These are phyloP conservation scores for Hypanus sabinus DNA, from an alignment of 2,113 vertebrate genomes.

Conservation along the genomic window DNA sequence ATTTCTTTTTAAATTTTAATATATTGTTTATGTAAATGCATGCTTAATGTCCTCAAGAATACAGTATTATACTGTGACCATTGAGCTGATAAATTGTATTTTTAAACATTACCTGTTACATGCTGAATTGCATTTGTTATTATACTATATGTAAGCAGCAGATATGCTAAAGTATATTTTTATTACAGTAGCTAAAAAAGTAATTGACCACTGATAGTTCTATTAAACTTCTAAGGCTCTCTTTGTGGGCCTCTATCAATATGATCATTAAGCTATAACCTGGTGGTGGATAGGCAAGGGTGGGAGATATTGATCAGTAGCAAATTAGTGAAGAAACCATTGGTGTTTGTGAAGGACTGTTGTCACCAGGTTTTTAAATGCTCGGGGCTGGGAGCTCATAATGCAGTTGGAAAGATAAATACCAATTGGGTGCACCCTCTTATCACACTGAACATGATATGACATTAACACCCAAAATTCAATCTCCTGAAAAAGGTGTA, in stretches of 20 bases:
- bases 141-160: conserved; percentile 32
- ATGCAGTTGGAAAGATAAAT: conserved; percentile 26
- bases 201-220: conserved; percentile 34
- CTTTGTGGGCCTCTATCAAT: not conserved
- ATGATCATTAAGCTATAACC: conserved; percentile 31
- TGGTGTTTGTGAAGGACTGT: not conserved
- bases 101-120: conserved; percentile 58
- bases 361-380: not conserved
- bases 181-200: conserved; percentile 34
- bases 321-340: not conserved
- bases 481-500: no score
- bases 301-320: conserved; percentile 4
- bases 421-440: no score
- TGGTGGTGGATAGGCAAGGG: not conserved
- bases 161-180: conserved; percentile 38
- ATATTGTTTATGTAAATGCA: conserved; percentile 66
- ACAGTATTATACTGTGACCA: conserved; percentile 62
- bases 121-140: conserved; percentile 40
- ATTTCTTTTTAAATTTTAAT: conserved; percentile 66
- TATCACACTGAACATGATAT: no score
- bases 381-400: conserved; percentile 2
- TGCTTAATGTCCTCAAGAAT: conserved; percentile 67
- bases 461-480: no score
- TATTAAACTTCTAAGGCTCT: not conserved
- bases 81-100: conserved; percentile 65